Conservation (phyloP, 1,140 invertebrate species). For the Nomia melanderi region DNA sequence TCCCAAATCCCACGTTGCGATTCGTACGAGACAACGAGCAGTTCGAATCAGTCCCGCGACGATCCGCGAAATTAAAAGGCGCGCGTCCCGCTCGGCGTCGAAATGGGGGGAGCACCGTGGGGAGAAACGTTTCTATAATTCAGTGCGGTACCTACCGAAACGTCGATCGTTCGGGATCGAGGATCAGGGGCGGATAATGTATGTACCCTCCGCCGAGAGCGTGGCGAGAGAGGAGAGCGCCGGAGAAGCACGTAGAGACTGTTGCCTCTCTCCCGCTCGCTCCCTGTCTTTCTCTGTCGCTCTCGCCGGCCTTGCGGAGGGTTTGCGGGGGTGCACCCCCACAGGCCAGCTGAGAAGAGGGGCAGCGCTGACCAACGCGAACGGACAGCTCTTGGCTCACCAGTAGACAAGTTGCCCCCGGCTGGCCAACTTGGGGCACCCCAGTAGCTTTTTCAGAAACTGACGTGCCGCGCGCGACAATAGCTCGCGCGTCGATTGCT, state of each 20-base stretch:
- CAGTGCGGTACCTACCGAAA: slow-evolving; percentile 65
- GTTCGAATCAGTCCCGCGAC: not conserved
- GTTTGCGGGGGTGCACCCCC: slow-evolving; percentile 62
- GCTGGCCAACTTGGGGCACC: slow-evolving; percentile 65
- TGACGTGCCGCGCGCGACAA: too few species aligned
- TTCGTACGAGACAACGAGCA: too few species aligned
- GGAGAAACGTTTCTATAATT: slow-evolving; percentile 74
- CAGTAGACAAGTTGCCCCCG: slow-evolving; percentile 76
- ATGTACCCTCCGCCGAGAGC: slow-evolving; percentile 74
- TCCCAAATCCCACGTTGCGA: too few species aligned
- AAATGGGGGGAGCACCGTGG: slow-evolving; percentile 13
- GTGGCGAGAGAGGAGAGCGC: slow-evolving; percentile 50
- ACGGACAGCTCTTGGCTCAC: slow-evolving; percentile 70
- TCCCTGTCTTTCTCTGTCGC: slow-evolving; percentile 3
- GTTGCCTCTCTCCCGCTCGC: slow-evolving; percentile 41
- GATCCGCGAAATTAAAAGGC: slow-evolving; percentile 70
- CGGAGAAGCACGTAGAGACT: slow-evolving; percentile 41
- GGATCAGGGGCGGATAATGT: slow-evolving; percentile 76
- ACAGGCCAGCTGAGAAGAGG: slow-evolving; percentile 70
- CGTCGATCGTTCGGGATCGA: slow-evolving; percentile 60
- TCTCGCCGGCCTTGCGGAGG: slow-evolving; percentile 27
- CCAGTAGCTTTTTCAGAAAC: not conserved
- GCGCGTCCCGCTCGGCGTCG: slow-evolving; percentile 42
- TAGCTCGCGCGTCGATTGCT: too few species aligned
- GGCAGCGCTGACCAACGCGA: slow-evolving; percentile 74